Percentiles rank a stretch among this genome's conserved stretches.
These are phyloP conservation scores for Sparus aurata DNA, from an alignment of 2,797 vertebrate genomes.

Conservation along the genomic window DNA sequence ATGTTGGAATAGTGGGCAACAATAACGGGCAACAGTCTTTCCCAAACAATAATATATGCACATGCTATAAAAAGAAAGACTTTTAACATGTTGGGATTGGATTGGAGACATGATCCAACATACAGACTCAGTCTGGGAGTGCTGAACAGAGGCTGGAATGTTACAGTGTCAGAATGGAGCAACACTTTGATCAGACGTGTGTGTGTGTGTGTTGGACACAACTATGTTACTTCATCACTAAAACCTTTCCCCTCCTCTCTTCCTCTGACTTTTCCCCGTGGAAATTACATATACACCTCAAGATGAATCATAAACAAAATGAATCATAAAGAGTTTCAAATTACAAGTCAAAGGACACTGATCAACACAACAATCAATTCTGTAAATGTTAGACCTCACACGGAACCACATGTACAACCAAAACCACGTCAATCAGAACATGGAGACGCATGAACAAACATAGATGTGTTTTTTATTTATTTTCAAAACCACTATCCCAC, in stretches of 20 bases:
- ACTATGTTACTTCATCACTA: slow-evolving; percentile 35
- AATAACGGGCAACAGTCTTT: too few relatives aligned
- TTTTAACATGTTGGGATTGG: too few relatives aligned
- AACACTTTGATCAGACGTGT: slow-evolving; percentile 45
- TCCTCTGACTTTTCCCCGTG: background rate
- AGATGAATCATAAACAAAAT: slow-evolving; percentile 13
- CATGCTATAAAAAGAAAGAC: too few relatives aligned
- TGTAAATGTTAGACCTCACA: background rate
- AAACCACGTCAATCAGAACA: background rate
- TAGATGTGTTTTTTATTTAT: background rate
- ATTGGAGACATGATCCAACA: background rate
- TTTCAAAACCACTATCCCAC: background rate
- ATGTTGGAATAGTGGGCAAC: too few relatives aligned
- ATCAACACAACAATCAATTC: background rate
- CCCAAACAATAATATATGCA: too few relatives aligned
- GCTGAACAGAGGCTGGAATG: slow-evolving; percentile 40
- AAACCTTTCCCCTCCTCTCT: slow-evolving; percentile 6
- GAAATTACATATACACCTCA: slow-evolving; percentile 5
- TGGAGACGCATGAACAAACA: background rate
- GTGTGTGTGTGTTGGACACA: slow-evolving; percentile 23
- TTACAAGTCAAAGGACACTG: background rate
- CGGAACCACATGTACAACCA: background rate
- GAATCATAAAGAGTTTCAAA: background rate
- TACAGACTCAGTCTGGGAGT: background rate
- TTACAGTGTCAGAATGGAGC: slow-evolving; percentile 48